These are phyloP conservation scores for Synanceia verrucosa DNA, from an alignment of 2,797 vertebrate genomes.

Conservation along the genomic window DNA sequence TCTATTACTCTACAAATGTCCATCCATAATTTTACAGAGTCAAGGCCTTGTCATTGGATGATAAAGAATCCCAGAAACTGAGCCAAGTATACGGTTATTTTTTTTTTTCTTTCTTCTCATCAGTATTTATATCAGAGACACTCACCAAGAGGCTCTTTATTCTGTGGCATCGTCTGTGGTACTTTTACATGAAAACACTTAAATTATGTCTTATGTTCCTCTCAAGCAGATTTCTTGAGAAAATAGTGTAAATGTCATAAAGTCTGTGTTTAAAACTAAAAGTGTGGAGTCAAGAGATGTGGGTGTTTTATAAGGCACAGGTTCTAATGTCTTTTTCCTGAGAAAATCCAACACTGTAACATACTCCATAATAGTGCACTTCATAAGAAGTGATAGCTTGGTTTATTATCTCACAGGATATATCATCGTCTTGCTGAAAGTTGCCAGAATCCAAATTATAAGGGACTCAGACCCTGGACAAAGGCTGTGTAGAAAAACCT, in stretches of 20 bases:
- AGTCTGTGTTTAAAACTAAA: neutral
- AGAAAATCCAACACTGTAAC: neutral
- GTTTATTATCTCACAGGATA: neutral
- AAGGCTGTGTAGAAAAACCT: neutral
- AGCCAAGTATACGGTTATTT: neutral
- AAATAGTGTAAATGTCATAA: neutral
- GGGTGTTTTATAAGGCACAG: neutral
- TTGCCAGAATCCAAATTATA: neutral
- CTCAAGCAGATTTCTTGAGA: neutral
- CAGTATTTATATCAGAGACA: conserved; percentile 3
- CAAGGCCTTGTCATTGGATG: conserved; percentile 13
- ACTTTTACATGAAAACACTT: neutral
- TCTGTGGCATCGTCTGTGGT: no score
- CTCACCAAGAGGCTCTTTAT: neutral
- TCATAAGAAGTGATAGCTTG: neutral
- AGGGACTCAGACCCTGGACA: neutral
- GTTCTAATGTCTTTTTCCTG: neutral
- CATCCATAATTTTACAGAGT: conserved; percentile 15
- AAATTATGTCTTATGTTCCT: no score
- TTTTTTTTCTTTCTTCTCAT: neutral
- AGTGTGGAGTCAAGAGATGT: neutral
- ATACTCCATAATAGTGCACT: neutral
- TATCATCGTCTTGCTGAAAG: neutral
- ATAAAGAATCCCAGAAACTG: conserved; percentile 6
- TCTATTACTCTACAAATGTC: conserved; percentile 10